These are phyloP conservation scores for Atrichornis clamosus DNA, from an alignment of 2,113 vertebrate species.

Conservation along the genomic window DNA sequence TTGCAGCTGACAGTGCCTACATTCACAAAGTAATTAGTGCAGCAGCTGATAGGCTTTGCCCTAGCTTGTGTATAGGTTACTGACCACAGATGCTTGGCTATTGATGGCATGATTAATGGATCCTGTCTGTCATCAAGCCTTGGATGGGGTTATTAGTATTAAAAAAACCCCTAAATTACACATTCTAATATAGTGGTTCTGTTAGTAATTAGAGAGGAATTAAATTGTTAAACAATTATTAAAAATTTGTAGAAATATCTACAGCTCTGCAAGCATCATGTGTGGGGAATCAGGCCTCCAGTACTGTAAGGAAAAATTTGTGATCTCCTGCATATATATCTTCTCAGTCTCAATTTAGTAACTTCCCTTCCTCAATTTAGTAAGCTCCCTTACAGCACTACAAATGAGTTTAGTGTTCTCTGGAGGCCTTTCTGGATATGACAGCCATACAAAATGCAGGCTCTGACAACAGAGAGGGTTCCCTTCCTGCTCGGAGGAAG, in stretches of 20 bases:
- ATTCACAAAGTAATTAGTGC: not conserved
- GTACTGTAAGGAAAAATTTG: not conserved
- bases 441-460: not conserved
- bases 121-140: not conserved
- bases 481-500: not conserved
- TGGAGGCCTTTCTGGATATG: not conserved
- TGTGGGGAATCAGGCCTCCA: not conserved
- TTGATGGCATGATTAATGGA: not conserved
- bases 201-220: not conserved
- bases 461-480: not conserved
- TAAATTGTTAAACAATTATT: not conserved
- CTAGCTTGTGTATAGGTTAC: not conserved
- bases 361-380: not conserved
- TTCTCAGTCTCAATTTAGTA: not conserved
- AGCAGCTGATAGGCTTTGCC: not conserved
- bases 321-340: not conserved
- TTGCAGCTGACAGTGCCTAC: not conserved
- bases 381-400: not conserved
- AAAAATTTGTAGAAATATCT: not conserved
- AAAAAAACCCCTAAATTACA: not conserved
- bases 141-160: not conserved
- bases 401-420: not conserved
- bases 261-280: not conserved
- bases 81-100: not conserved
- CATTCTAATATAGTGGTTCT: not conserved